Conservation (phyloP, 2,888 invertebrate genomes). For the Tipula helvola region DNA sequence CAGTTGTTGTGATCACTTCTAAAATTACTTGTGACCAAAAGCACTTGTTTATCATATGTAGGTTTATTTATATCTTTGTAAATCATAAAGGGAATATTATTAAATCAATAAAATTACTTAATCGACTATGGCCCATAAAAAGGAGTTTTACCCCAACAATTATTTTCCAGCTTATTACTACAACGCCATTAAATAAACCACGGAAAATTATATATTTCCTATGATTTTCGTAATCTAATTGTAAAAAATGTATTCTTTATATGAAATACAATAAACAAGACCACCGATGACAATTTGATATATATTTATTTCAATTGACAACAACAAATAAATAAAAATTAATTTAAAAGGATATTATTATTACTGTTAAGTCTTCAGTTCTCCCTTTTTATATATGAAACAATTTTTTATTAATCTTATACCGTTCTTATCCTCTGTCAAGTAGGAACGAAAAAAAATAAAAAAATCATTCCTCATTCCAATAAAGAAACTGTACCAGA, state of each 20-base stretch:
- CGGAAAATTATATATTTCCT: neutral
- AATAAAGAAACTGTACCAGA: neutral
- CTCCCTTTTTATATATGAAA: neutral
- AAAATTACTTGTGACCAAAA: too few species aligned
- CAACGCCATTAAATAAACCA: neutral
- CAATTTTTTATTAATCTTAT: neutral
- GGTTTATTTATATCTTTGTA: too few species aligned
- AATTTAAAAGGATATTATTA: conserved; percentile 4
- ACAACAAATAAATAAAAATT: conserved; percentile 4
- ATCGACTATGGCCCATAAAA: neutral
- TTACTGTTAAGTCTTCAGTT: neutral
- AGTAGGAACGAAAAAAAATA: neutral
- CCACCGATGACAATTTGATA: neutral
- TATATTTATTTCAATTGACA: neutral
- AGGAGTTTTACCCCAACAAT: neutral
- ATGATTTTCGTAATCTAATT: neutral
- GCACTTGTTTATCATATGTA: too few species aligned
- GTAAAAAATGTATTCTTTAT: neutral
- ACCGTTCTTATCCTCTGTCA: neutral
- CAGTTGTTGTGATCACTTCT: too few species aligned
- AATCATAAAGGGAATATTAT: too few species aligned
- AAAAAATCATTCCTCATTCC: neutral
- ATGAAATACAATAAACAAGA: neutral
- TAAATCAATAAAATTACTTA: neutral
- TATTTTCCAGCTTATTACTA: neutral